These are phyloP conservation scores for Condylura cristata DNA, from an alignment of 2,113 vertebrate species.

Conservation along the genomic window DNA sequence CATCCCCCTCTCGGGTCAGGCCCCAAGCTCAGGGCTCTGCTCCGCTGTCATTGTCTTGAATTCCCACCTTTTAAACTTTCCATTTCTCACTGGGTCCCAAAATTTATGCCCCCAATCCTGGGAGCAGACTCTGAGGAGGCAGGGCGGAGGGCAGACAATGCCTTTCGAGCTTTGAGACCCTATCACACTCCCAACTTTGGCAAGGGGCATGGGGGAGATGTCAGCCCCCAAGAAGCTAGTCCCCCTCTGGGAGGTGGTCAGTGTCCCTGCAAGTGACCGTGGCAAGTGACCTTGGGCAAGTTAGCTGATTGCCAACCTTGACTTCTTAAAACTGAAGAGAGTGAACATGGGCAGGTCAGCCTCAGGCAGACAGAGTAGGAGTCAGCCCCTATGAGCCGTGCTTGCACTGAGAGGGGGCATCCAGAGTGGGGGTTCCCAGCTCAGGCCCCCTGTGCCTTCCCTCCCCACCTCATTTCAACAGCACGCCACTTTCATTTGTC, in stretches of 20 bases:
- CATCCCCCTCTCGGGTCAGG: too few relatives aligned
- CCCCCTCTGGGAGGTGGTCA: neutral
- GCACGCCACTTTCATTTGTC: neutral
- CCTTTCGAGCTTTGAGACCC: accelerated
- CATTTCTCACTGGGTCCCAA: neutral
- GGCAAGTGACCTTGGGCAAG: neutral
- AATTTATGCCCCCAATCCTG: neutral
- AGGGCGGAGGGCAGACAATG: neutral
- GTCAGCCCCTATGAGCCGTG: accelerated
- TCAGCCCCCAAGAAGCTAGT: neutral
- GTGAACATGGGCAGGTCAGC: neutral
- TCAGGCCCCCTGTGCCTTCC: too few relatives aligned
- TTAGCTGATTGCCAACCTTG: neutral
- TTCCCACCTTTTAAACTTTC: neutral
- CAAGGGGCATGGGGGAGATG: accelerated
- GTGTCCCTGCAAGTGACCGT: neutral
- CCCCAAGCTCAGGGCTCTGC: neutral
- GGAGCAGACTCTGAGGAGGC: neutral
- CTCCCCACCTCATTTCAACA: too few relatives aligned
- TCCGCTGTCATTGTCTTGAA: neutral
- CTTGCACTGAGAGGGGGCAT: neutral
- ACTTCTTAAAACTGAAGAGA: neutral
- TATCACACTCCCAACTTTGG: neutral
- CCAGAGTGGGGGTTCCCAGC: neutral
- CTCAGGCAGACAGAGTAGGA: accelerated